phyloP scores from a whole-genome alignment of 1,140 invertebrate genomes.

The Chrysomallon squamiferum region DNA sequence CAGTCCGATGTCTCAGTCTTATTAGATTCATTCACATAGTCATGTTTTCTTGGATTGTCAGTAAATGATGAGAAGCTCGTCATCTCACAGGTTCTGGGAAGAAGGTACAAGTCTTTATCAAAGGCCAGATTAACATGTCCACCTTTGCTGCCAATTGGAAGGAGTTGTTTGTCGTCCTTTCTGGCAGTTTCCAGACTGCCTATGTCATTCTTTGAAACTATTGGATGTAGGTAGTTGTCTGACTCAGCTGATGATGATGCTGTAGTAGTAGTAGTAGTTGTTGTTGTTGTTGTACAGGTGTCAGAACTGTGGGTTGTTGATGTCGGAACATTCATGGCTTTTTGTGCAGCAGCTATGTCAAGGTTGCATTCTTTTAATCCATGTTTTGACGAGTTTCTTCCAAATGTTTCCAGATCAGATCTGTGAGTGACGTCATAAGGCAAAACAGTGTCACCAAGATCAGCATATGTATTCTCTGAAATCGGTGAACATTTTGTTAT shows the following conservation, averaged over 20 bases:
- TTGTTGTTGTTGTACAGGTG: too few relatives aligned
- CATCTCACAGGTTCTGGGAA: not conserved
- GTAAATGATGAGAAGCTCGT: too few relatives aligned
- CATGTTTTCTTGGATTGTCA: not conserved
- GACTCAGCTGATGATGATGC: not conserved
- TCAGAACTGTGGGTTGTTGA: too few relatives aligned
- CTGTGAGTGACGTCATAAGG: not conserved
- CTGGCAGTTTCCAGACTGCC: not conserved
- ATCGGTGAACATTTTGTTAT: not conserved
- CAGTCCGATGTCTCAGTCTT: not conserved
- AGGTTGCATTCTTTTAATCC: not conserved
- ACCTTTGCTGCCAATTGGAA: not conserved
- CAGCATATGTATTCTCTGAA: constrained; percentile 5
- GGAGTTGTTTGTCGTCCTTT: constrained; percentile 1
- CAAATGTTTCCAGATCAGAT: too few relatives aligned
- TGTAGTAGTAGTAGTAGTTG: not conserved
- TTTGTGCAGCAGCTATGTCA: not conserved
- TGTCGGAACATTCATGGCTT: not conserved
- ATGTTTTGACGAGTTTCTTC: not conserved
- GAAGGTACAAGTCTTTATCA: not conserved
- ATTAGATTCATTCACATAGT: not conserved
- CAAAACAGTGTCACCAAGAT: not conserved
- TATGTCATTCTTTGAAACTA: constrained; percentile 1
- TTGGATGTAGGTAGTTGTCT: not conserved
- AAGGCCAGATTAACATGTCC: not conserved